These are phyloP conservation scores for Morus bassanus DNA, from an alignment of 2,797 vertebrate genomes.

Conservation along the genomic window DNA sequence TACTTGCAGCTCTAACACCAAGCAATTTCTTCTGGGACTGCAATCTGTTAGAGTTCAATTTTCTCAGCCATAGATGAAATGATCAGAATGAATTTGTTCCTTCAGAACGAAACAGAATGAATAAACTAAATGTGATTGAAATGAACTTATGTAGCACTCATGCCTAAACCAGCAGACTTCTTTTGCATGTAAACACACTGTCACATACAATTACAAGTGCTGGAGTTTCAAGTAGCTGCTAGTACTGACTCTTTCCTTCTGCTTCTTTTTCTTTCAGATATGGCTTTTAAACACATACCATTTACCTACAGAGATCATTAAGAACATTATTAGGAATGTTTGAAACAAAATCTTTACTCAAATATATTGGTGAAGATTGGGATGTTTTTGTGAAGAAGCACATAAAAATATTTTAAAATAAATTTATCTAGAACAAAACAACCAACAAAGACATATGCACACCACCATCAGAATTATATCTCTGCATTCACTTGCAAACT, in stretches of 20 bases:
- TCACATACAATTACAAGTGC: neutral
- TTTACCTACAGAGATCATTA: neutral
- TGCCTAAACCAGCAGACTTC: conserved; percentile 49
- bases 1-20: conserved; percentile 76
- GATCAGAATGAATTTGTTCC: conserved; percentile 79
- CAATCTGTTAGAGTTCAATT: conserved; percentile 81
- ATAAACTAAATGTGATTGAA: conserved; percentile 78
- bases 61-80: conserved; percentile 75
- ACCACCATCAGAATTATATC: neutral
- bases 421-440: neutral
- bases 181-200: neutral
- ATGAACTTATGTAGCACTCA: conserved; percentile 68
- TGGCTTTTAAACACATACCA: neutral
- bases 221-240: neutral
- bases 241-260: neutral
- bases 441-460: rapidly evolving
- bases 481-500: neutral
- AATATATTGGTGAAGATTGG: neutral
- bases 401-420: neutral
- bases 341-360: neutral
- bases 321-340: neutral
- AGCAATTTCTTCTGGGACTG: conserved; percentile 76
- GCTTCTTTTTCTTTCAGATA: neutral
- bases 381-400: neutral
- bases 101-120: conserved; percentile 74